Evolutionary conservation across 2,113 vertebrate species (phyloP), one percentile per base, ranked within the genome.

Genomic region (Crotalus viridis): DNA sequence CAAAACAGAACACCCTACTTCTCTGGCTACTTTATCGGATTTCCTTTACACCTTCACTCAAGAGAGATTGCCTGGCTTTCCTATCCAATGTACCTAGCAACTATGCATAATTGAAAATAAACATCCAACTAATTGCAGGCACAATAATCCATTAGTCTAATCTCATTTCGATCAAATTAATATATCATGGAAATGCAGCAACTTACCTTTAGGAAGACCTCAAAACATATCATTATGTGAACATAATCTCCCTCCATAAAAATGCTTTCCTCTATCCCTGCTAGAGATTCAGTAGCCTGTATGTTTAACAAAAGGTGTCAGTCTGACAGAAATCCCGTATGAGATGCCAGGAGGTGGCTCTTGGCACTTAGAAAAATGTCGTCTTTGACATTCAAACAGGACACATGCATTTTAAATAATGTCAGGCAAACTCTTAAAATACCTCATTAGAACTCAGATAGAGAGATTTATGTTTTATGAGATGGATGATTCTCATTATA

Each of bases 381-480:
- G 93, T 95, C 92, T 95, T 96, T 96, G 96, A 97, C 96, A 96
- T 96, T 97, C 96, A 97, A 95, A 95, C 93, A 95, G 96, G 96
- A 96, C 96, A 97, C 95, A 96, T 93, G 95, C 90, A 92, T 96
- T 97, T 97, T 94, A 97, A 97, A 96, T 96, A 95, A 97, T 97
- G 95, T 96, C 96, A 97, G 94, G 95, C 96, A 96, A 95, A 95
- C 95, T 96, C 95, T 97, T 92, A 94, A 96, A 97, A 97, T 95
- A 96, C 95, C 95, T 97, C 94, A 90, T 95, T 94, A 93, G 94
- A 95, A 95, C 94, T 96, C 93, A 94, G 93, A 97, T 3, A 10
- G 88, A 93, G 94, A 94, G 9, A 93, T 94, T 95, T 92, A 98
- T 98, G 98, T 96, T 97, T 96, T 91, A 98, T 98, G 98, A 97